Base-by-base conservation (phyloP, 1,140 invertebrate genomes). In the Ctenoplectra terminalis region DNA sequence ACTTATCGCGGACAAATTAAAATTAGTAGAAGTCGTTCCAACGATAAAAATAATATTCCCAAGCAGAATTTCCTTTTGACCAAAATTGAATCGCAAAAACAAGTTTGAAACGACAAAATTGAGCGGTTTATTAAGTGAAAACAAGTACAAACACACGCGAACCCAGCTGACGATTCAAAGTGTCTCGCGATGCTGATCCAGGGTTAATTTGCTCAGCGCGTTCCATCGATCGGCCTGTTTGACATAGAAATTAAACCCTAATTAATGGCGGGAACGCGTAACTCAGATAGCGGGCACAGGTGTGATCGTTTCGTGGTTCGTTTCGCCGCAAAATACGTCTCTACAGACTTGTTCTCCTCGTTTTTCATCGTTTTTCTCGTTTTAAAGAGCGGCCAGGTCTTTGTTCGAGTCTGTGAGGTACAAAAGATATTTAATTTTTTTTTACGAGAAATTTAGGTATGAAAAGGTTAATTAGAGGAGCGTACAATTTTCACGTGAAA, bases 391-490 rank as follows among this genome's bases (percentile, higher is more conserved):
- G 13, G 26, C 23, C 3, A 20, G 54, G 8, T 8, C 8, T 56
- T 13, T n/a, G n/a, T 63, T 37, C 60, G 31, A 60, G 29, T 60
- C 29, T 9, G 37, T 6, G n/a, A 2, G n/a, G 20, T 9, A 67
- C 26, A 67, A 48, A 48, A 31, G 43, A 17, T 40, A 15, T 67
- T 67, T 67, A 67, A 67, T 67, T 67, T 67, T 67, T 17, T 48
- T 66, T 2, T 11, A 31, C 17, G 26, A 34, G 17, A 67, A 31
- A 43, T 67, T 69, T 69, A 69, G 46, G 29, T 69, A 11, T 50
- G 66, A 69, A 50, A 69, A 69, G 66, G 66, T 50, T 69, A 69
- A 69, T 69, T 69, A 50, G 66, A 69, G 66, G 43, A 50, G 20
- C 29, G 43, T 34, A 37, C 46, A 50, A 31, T 69, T 50, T 69